Conservation (phyloP, 2,797 vertebrate species). For the Cottoperca gobio region DNA sequence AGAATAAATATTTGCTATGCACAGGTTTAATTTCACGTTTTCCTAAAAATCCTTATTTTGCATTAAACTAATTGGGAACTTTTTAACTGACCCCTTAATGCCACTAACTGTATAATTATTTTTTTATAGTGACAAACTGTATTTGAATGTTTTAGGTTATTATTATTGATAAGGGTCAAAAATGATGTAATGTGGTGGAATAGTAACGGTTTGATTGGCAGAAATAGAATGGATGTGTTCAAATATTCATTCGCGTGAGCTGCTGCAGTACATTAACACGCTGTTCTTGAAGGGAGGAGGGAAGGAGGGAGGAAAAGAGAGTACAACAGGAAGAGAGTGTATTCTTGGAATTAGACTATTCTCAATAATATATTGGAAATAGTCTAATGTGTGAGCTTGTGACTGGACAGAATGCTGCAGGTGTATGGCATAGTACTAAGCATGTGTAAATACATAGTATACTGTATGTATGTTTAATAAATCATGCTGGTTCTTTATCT, state of each 20-base stretch:
- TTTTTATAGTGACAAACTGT: no score
- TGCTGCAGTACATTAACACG: constrained; percentile 44
- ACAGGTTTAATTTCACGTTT: background rate
- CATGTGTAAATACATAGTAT: background rate
- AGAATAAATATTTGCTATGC: background rate
- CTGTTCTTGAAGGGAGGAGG: constrained; percentile 24
- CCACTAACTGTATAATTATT: no score
- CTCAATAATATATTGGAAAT: constrained; percentile 16
- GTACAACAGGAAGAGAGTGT: background rate
- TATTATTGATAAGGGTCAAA: background rate
- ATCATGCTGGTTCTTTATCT: background rate
- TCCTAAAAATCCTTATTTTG: background rate
- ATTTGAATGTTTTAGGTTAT: no score
- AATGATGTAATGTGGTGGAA: background rate
- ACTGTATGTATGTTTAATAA: background rate
- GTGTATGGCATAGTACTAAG: background rate
- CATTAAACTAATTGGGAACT: background rate
- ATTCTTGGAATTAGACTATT: constrained; percentile 21
- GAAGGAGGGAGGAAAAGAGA: background rate
- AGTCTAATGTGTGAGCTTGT: constrained; percentile 15
- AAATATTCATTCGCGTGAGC: constrained; percentile 58
- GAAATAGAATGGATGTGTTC: constrained; percentile 31
- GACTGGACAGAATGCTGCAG: constrained; percentile 2
- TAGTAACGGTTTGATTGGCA: constrained; percentile 2
- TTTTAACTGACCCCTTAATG: background rate